Percentiles rank a stretch among this genome's conserved stretches.
Conservation (phyloP, 2,797 vertebrate species). For the Toxotes lorentzi region DNA sequence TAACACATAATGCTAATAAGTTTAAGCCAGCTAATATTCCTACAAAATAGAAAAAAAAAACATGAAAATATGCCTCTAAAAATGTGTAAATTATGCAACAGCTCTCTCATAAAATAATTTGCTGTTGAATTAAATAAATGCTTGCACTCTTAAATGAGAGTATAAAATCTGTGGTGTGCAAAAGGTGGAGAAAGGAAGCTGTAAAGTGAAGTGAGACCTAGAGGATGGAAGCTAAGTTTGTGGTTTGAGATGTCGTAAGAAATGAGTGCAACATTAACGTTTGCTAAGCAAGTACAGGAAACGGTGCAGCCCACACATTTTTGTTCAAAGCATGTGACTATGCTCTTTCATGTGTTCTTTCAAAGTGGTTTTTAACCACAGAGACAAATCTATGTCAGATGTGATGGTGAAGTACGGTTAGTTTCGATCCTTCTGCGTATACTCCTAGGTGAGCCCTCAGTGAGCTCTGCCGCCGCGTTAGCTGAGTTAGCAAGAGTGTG, state of each 20-base stretch:
- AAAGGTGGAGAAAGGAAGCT: constrained; percentile 16
- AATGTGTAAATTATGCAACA: constrained; percentile 27
- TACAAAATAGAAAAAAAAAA: constrained; percentile 15
- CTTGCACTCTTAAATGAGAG: constrained; percentile 26
- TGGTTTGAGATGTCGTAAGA: neutral
- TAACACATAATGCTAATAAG: constrained; percentile 13
- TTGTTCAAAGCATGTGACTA: constrained; percentile 35
- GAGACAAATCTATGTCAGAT: constrained; percentile 40
- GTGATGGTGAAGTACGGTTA: constrained; percentile 12
- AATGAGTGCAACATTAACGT: neutral
- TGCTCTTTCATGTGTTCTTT: constrained; percentile 9
- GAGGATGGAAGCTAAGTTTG: constrained; percentile 8
- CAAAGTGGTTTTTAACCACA: constrained; percentile 39
- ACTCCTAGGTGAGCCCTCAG: constrained; percentile 38
- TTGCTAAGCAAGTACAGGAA: constrained; percentile 47
- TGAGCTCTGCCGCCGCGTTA: constrained; percentile 31
- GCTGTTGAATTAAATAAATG: constrained; percentile 34
- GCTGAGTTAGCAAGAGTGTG: constrained; percentile 15
- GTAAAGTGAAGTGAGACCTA: constrained; percentile 4
- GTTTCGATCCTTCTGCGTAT: constrained; percentile 14
- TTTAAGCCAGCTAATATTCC: constrained; percentile 14
- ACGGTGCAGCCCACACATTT: constrained; percentile 22
- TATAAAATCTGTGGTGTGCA: constrained; percentile 11
- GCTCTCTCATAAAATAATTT: constrained; percentile 43
- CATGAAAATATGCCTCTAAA: constrained; percentile 11